Base-by-base conservation (phyloP, 2,888 invertebrate species). In the Malthinus flaveolus region DNA sequence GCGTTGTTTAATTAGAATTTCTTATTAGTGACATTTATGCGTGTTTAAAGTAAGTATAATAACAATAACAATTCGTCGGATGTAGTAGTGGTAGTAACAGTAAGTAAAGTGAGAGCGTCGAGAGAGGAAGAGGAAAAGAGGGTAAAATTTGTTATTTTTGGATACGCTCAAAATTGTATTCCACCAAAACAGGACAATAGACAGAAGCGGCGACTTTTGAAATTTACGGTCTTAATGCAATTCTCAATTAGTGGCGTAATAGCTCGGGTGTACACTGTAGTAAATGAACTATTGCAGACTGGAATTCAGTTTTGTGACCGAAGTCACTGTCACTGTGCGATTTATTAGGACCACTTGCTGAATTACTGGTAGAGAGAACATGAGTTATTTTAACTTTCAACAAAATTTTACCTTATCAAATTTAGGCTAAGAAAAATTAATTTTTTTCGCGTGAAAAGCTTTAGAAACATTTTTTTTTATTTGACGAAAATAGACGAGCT, bases 241-340 rank as follows among this genome's bases (percentile, higher is more conserved):
- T 84, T 84, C 84, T 84, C 84, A 84, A 84, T 84, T 85, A 84
- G 84, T 84, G 79, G 81, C 80, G 80, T 84, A 84, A 84, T 84
- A 84, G 84, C 82, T 81, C 80, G 83, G 82, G 81, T 69, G 74
- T 72, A 71, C 69, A 69, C 69, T 69, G 71, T 71, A 73, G 72
- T 73, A 75, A 75, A 77, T 76, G 76, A 77, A 77, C 75, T 77
- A 76, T 75, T 73, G 75, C 75, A 70, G 71, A 72, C 67, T 70
- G 75, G 75, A 76, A 76, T 76, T 75, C 74, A 75, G 76, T 75
- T 75, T 75, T 75, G 74, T 73, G 75, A 74, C 74, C 75, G 73
- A 69, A 68, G 71, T 66, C 68, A 68, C 64, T 67, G 67, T 67
- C 68, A 66, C 58, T 57, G 48, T 63, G 59, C 67, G 66, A 69